Base-by-base conservation (phyloP, 2,113 vertebrate species). In the Mus pahari region DNA sequence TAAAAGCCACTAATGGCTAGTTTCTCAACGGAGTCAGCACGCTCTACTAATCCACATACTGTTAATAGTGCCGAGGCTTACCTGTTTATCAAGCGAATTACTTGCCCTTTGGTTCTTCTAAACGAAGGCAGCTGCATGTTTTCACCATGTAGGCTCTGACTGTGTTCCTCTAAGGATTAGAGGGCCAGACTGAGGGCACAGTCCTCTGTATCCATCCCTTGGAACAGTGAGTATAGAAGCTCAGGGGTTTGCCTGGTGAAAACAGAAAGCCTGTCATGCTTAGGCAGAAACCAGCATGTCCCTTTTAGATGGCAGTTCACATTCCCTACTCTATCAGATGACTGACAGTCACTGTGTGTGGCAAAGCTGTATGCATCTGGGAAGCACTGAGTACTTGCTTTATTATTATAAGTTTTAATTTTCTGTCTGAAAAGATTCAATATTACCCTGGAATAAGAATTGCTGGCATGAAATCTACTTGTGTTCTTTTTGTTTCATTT, bases 381-480 rank as follows among this genome's bases (percentile, higher is more conserved):
- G 71, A 77, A 94, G 93, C 55, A 60, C 75, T 94, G 73, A 89
- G 9, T 83, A 73, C 89, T 77, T n/a, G 97, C 86, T 81, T 98
- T 94, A 45, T 71, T 97, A 53, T 95, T 39, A 68, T 0, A 90
- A 33, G 60, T 95, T 97, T 91, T 92, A 94, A 81, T 90, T 94
- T 97, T 97, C 58, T 96, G 64, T 96, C 74, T 97, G 28, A 93
- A 88, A 94, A 96, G 92, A 84, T 64, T 84, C 81, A 77, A 2
- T 92, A 48, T 91, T 95, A 97, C 71, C 73, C 10, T 94, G 92
- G 86, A 97, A 84, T 71, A 93, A 97, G 94, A 87, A 81, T 95
- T 91, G 94, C 84, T 97, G 97, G 98, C 96, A 98, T 98, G 98
- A 97, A 64, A 96, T 94, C 17, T 97, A 92, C 39, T 97, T 79